Evolutionary conservation across 1,140 invertebrate species (phyloP).

Genomic region (Drosophila jambulina): DNA sequence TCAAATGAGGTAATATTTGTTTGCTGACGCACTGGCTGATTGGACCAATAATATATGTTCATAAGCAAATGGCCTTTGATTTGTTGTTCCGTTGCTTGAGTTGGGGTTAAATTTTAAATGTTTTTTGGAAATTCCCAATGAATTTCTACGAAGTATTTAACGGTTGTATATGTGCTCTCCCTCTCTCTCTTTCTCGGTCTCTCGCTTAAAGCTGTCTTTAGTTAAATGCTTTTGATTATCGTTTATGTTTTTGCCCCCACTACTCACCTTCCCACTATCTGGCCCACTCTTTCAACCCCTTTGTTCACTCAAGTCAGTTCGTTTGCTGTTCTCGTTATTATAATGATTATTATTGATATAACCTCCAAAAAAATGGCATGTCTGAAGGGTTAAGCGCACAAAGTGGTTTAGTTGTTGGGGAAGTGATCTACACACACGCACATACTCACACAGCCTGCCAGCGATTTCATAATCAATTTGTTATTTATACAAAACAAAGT

Average conservation of each 20-base stretch:
- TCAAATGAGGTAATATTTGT: constrained; percentile 29
- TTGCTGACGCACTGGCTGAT: neutral
- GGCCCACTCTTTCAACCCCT: constrained; percentile 23
- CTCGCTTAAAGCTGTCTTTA: constrained; percentile 43
- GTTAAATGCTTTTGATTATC: constrained; percentile 53
- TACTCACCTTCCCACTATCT: neutral
- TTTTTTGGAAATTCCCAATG: constrained; percentile 6
- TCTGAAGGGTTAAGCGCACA: constrained; percentile 41
- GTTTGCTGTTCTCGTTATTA: constrained; percentile 35
- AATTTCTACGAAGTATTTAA: neutral
- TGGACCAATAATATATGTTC: constrained; percentile 1
- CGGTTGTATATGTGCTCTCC: neutral
- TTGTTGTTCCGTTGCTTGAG: neutral
- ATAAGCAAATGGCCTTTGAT: neutral
- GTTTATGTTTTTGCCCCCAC: constrained; percentile 48
- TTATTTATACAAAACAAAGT: constrained; percentile 47
- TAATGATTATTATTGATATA: constrained; percentile 58
- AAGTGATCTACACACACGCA: constrained; percentile 36
- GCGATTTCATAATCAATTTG: constrained; percentile 60
- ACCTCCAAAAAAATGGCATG: constrained; percentile 48
- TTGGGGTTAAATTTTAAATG: neutral
- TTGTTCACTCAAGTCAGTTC: constrained; percentile 33
- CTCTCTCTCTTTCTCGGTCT: neutral
- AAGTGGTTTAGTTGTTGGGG: constrained; percentile 8
- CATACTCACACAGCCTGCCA: neutral